These are phyloP conservation scores for Brachirus orientalis DNA, from an alignment of 2,113 vertebrate genomes.

Conservation along the genomic window DNA sequence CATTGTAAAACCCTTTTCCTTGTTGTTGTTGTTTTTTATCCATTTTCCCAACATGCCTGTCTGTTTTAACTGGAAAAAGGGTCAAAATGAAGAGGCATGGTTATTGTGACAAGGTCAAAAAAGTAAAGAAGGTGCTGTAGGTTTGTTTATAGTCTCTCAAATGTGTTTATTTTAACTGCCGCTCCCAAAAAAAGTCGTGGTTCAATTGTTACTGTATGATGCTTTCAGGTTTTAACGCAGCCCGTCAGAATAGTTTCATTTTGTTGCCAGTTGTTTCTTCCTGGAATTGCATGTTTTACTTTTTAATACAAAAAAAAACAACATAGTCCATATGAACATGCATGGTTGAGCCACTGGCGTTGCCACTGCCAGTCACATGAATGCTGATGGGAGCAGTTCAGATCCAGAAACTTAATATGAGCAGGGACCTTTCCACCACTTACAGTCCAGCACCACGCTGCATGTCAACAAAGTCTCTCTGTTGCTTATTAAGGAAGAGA, in stretches of 20 bases:
- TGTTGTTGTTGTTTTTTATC: not conserved
- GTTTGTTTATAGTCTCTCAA: not conserved
- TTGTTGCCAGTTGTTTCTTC: no score
- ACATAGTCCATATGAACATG: slow-evolving; percentile 2
- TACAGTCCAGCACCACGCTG: slow-evolving; percentile 33
- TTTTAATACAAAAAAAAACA: no score
- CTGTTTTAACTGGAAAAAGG: not conserved
- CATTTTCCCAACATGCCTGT: not conserved
- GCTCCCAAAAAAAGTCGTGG: not conserved
- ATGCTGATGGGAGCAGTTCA: slow-evolving; percentile 46
- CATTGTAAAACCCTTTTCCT: no score
- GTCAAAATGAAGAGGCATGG: not conserved
- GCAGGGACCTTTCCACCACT: slow-evolving; percentile 24
- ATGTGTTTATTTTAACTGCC: not conserved
- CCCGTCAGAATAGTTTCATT: no score
- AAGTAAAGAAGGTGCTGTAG: not conserved
- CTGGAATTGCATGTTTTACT: no score
- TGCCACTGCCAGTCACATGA: slow-evolving; percentile 57
- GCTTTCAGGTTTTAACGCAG: no score
- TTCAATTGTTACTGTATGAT: slow-evolving; percentile 11
- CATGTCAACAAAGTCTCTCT: slow-evolving; percentile 56
- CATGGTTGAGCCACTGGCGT: slow-evolving; percentile 15
- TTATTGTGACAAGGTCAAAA: slow-evolving; percentile 3
- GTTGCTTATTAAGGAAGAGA: slow-evolving; percentile 53
- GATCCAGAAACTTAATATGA: slow-evolving; percentile 24